phyloP scores from a whole-genome alignment of 2,113 vertebrate species.

The Callionymus lyra region DNA sequence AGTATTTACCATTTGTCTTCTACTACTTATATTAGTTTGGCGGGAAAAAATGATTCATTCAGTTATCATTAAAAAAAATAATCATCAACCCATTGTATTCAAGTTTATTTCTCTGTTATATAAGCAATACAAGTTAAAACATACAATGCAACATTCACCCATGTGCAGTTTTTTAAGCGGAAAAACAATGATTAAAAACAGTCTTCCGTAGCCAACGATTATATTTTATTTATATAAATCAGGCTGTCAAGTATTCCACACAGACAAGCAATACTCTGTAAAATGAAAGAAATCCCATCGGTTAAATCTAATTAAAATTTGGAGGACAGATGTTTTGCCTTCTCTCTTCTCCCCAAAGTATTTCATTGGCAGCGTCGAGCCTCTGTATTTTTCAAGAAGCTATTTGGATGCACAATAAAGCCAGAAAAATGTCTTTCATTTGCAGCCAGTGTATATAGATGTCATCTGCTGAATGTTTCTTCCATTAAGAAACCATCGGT shows the following conservation, averaged over 20 bases:
- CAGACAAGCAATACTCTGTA: constrained; percentile 38
- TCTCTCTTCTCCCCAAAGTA: constrained; percentile 52
- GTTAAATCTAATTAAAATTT: constrained; percentile 68
- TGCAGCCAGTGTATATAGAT: constrained; percentile 50
- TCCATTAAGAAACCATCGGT: constrained; percentile 12
- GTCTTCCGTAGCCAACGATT: no score
- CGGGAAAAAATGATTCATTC: no score
- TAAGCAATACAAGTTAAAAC: no score
- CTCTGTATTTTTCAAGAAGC: constrained; percentile 52
- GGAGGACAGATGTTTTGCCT: constrained; percentile 67
- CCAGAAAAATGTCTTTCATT: constrained; percentile 53
- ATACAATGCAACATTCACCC: no score
- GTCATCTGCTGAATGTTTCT: constrained; percentile 26
- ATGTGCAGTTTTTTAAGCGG: no score
- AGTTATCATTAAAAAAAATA: no score
- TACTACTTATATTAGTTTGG: no score
- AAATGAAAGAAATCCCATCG: constrained; percentile 59
- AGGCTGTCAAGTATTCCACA: constrained; percentile 47
- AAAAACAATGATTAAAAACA: no score
- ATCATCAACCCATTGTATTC: no score
- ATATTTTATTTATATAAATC: constrained; percentile 9
- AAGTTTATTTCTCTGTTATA: no score
- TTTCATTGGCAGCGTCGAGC: constrained; percentile 52
- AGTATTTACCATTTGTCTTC: no score
- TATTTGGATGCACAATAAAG: constrained; percentile 69